Base-by-base conservation (phyloP, 1,140 invertebrate genomes). In the Hyposmocoma kahamanoa region DNA sequence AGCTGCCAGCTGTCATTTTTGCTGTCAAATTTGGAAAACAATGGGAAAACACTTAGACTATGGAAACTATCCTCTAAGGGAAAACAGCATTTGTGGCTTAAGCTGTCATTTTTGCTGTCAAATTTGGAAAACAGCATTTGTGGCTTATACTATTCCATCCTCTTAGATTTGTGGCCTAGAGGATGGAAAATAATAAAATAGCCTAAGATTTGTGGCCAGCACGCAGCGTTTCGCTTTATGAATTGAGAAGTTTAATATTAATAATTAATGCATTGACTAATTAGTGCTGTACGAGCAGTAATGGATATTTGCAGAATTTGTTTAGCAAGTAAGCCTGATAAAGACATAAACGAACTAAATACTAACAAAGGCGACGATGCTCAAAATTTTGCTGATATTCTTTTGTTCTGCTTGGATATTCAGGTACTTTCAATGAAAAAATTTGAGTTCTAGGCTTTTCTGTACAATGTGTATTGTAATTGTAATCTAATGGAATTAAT, bases 351-450 rank as follows among this genome's bases (percentile, higher is more conserved):
- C 18, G 43, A 73, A 22, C 47, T 73, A 54, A 42, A 62, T 22
- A 48, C 38, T 17, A 51, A 54, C 22, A 51, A 67, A 39, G n/a
- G n/a, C n/a, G 56, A 63, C 44, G 60, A 47, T 18, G 47, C 53
- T 24, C 62, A 59, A 50, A 58, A 42, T 46, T 62, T 53, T 53
- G 36, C 36, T 19, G 72, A 81, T 39, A 60, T 81, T 32, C 54
- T 78, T 38, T 50, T 67, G 47, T 81, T 74, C 67, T 78, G 74
- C 56, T 62, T 81, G 43, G 60, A 64, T 55, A 70, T 81, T 34
- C 22, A 71, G 62, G 74, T 11, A 28, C n/a, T n/a, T n/a, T n/a
- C n/a, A n/a, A n/a, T n/a, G n/a, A n/a, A n/a, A n/a, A n/a, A n/a
- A n/a, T n/a, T n/a, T n/a, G n/a, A n/a, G n/a, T n/a, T n/a, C n/a